Evolutionary conservation across 2,113 vertebrate genomes (phyloP).

Genomic region (Anhinga anhinga): DNA sequence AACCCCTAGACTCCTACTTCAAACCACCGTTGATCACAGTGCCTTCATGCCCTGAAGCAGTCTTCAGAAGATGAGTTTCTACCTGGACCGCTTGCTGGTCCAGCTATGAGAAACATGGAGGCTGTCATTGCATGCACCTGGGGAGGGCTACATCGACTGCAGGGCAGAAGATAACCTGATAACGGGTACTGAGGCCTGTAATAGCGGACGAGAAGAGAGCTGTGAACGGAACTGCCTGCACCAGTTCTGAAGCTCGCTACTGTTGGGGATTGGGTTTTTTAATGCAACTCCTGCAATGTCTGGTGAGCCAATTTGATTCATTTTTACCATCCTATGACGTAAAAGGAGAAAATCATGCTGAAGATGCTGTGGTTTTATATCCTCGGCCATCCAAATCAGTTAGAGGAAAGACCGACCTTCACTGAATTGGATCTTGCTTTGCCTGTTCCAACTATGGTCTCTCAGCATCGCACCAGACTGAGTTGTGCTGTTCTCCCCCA

Average conservation of each 20-base stretch:
- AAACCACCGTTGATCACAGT: neutral
- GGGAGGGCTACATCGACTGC: neutral
- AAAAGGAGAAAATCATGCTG: neutral
- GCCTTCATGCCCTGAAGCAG: neutral
- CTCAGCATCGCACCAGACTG: fast-evolving
- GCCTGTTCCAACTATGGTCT: neutral
- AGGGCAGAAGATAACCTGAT: neutral
- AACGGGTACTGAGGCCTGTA: neutral
- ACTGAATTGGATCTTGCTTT: neutral
- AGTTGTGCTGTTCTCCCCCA: neutral
- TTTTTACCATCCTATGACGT: neutral
- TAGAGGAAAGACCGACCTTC: neutral
- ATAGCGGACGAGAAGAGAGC: neutral
- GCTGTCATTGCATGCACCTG: neutral
- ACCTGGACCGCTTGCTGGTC: neutral
- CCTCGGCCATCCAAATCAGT: neutral
- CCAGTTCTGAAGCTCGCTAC: neutral
- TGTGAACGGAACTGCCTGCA: no score
- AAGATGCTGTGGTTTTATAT: neutral
- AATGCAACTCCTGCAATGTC: neutral
- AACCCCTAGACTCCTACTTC: neutral
- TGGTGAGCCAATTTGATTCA: neutral
- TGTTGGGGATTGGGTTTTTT: neutral
- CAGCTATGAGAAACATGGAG: neutral
- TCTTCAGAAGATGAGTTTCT: neutral